phyloP scores from a whole-genome alignment of 2,888 invertebrate genomes.

The Latrodectus hesperus region DNA sequence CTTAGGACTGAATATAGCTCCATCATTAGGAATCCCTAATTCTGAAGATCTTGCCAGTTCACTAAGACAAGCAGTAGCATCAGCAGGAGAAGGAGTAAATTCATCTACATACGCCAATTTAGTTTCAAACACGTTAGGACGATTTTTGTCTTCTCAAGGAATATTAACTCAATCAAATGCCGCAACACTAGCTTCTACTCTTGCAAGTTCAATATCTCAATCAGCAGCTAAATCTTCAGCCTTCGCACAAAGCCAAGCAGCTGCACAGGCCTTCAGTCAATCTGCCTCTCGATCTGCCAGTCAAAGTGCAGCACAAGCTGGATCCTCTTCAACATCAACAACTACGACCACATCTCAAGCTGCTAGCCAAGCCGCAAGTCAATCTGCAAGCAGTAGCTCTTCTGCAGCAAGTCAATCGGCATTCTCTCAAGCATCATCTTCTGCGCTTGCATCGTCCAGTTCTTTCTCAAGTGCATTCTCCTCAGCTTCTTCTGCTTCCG shows the following conservation, averaged over 20 bases:
- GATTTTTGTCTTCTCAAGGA: not conserved
- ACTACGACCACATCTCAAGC: not conserved
- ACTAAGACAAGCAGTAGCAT: not conserved
- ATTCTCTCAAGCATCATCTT: not conserved
- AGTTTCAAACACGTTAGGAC: constrained; percentile 7
- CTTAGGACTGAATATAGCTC: not conserved
- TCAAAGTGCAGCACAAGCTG: not conserved
- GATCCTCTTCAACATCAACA: not conserved
- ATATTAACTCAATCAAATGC: not conserved
- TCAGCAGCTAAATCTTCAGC: not conserved
- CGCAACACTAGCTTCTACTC: not conserved
- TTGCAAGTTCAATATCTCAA: not conserved
- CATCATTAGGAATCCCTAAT: constrained; percentile 12
- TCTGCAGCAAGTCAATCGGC: not conserved
- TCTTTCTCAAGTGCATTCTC: constrained; percentile 24
- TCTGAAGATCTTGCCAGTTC: constrained; percentile 3
- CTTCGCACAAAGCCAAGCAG: not conserved
- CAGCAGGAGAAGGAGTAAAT: constrained; percentile 23
- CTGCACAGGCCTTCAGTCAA: not conserved
- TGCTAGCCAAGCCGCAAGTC: constrained; percentile 4
- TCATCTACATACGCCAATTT: constrained; percentile 16
- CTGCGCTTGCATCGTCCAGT: not conserved
- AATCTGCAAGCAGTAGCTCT: not conserved
- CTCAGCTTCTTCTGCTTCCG: not conserved
- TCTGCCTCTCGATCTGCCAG: not conserved